Conservation (phyloP, 2,113 vertebrate genomes). For the Xiphophorus couchianus region DNA sequence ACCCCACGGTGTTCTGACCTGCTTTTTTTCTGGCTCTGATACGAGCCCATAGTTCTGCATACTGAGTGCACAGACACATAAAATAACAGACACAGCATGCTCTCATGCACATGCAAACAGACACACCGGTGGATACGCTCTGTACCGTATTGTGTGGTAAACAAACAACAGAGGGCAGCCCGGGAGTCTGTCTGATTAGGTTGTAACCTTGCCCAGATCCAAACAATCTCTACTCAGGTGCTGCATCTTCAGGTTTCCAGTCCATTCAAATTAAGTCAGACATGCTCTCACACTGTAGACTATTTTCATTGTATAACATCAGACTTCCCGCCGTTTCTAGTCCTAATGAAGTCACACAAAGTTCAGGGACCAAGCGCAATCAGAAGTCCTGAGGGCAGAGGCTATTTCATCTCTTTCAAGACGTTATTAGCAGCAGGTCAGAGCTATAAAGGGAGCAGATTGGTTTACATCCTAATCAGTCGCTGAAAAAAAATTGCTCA, state of each 20-base stretch:
- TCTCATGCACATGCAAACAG: conserved; percentile 10
- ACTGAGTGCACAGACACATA: conserved; percentile 47
- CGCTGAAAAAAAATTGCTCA: conserved; percentile 27
- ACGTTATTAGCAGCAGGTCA: conserved; percentile 43
- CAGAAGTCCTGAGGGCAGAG: conserved; percentile 39
- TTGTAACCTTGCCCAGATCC: conserved; percentile 41
- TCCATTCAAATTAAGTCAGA: conserved; percentile 2
- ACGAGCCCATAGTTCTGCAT: conserved; percentile 41
- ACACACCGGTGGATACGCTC: conserved; percentile 13
- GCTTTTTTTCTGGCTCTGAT: conserved; percentile 64
- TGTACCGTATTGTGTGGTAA: conserved; percentile 25
- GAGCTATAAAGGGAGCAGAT: conserved; percentile 50
- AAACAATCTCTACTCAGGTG: conserved; percentile 46
- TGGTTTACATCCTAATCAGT: conserved; percentile 44
- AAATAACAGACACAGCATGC: conserved; percentile 28
- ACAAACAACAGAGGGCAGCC: conserved; percentile 44
- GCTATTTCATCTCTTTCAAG: conserved; percentile 19
- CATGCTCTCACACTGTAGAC: background rate
- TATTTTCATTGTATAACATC: conserved; percentile 44
- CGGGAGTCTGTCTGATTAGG: conserved; percentile 42
- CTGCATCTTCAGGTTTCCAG: conserved; percentile 20
- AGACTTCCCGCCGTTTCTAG: conserved; percentile 7
- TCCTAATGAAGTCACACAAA: conserved; percentile 38
- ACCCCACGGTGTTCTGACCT: conserved; percentile 66
- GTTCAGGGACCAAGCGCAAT: conserved; percentile 27